Evolutionary conservation across 2,797 vertebrate genomes (phyloP), one percentile per base, ranked within the genome.

Genomic region (Clarias platycephalus): DNA sequence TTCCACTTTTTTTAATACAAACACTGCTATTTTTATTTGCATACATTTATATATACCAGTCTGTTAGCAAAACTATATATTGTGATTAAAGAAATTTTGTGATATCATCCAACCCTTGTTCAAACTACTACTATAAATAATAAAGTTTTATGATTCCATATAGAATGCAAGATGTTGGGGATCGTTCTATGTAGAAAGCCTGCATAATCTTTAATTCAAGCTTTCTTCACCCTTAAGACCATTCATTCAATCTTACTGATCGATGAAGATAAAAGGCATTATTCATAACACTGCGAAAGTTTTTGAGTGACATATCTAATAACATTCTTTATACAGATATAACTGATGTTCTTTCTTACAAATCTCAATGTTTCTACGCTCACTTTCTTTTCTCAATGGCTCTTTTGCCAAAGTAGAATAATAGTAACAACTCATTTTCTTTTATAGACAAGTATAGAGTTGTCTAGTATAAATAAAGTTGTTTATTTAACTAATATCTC

Each of bases 401-500:
- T 75, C 26, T 74, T 18, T 28, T 4, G 15, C 71, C 20, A 49
- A 55, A 74, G 44, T 9, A 26, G n/a, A 55, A 53, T 28, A 55
- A 74, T 10, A 53, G 44, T 26, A 44, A 55, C 53, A 10, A 53
- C 26, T 40, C 57, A 37, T 62, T 60, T 22, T 77, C 55, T 60
- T 89, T 44, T 80, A n/a, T 5, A 57, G 49, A 40, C 87, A 80
- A 78, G 81, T 83, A 44, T 40, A 40, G 6, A 40, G 37, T 44
- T 44, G 40, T 9, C 40, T 44, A 44, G 40, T 44, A 44, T 44
- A 44, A 44, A 44, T 44, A 44, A 44, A 86, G 87, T 89, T 90
- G 87, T 92, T 92, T 92, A 89, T 88, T 64, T 84, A 63, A 40
- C 83, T 76, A 13, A 85, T 88, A 83, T 78, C 57, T n/a, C 57